phyloP scores from a whole-genome alignment of 2,113 vertebrate species.

The Polyodon spathula region DNA sequence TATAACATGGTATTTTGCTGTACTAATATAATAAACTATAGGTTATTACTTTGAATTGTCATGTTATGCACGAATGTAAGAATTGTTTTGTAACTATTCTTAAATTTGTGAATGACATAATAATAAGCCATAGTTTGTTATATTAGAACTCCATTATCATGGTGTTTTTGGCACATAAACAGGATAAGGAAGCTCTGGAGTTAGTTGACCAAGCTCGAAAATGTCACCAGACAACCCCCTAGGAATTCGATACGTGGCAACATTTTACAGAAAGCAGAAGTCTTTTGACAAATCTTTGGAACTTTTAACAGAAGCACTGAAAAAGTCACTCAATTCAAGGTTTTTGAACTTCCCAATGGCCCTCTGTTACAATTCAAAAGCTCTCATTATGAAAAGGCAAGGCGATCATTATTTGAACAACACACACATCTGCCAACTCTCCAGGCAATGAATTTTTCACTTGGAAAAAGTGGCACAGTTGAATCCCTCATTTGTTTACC shows the following conservation, averaged over 20 bases:
- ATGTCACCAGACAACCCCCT: constrained; percentile 42
- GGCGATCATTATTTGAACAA: not conserved
- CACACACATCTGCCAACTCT: constrained; percentile 4
- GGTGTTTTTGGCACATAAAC: constrained; percentile 38
- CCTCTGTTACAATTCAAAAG: constrained; percentile 46
- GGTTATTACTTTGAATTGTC: too few species aligned
- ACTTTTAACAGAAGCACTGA: constrained; percentile 44
- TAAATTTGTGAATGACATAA: too few species aligned
- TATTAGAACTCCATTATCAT: constrained; percentile 25
- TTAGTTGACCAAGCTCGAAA: constrained; percentile 47
- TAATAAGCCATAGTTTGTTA: constrained; percentile 51
- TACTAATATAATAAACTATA: too few species aligned
- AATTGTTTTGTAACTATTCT: too few species aligned
- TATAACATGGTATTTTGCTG: too few species aligned
- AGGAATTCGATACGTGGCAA: constrained; percentile 56
- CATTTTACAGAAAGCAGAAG: constrained; percentile 49
- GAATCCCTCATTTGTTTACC: constrained; percentile 17
- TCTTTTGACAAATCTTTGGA: constrained; percentile 30
- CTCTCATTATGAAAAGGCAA: not conserved
- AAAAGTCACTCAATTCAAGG: constrained; percentile 32
- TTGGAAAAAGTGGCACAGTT: constrained; percentile 20
- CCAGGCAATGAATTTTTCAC: constrained; percentile 21
- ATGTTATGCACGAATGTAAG: too few species aligned
- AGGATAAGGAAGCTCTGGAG: constrained; percentile 31
- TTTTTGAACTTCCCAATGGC: constrained; percentile 59